Conservation (phyloP, 2,113 vertebrate species). For the Paradisaea rubra region DNA sequence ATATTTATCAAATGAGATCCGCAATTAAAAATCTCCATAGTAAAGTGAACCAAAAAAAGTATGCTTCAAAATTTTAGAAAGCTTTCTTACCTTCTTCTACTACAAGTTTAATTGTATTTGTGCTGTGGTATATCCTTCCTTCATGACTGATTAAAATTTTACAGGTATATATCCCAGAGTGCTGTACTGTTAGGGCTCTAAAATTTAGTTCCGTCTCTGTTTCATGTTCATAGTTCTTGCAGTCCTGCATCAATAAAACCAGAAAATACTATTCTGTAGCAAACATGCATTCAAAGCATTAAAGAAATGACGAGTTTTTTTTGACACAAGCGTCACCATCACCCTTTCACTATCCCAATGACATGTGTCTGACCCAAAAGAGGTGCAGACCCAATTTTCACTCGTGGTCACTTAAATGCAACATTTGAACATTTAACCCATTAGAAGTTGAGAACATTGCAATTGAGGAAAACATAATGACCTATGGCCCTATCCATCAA, state of each 20-base stretch:
- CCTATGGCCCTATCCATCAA: background rate
- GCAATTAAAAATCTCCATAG: background rate
- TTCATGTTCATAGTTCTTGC: background rate
- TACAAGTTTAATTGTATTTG: slow-evolving; percentile 58
- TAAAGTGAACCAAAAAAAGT: background rate
- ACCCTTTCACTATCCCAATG: background rate
- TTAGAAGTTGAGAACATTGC: background rate
- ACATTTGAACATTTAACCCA: background rate
- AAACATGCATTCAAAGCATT: background rate
- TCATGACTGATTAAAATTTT: slow-evolving; percentile 37
- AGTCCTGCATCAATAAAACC: slow-evolving; percentile 62
- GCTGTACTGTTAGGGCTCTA: slow-evolving; percentile 6
- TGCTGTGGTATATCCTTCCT: slow-evolving; percentile 58
- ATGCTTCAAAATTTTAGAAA: background rate
- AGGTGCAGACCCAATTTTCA: background rate
- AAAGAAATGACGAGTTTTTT: background rate
- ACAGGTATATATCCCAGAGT: slow-evolving; percentile 73
- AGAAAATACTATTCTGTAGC: background rate
- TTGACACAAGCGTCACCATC: background rate
- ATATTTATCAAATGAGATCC: background rate
- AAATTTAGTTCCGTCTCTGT: slow-evolving; percentile 17
- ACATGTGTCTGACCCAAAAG: background rate
- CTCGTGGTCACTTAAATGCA: background rate
- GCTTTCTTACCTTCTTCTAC: slow-evolving; percentile 65
- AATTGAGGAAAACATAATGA: background rate